Evolutionary conservation across 2,113 vertebrate species (phyloP).

Genomic region (Caranx ignobilis): DNA sequence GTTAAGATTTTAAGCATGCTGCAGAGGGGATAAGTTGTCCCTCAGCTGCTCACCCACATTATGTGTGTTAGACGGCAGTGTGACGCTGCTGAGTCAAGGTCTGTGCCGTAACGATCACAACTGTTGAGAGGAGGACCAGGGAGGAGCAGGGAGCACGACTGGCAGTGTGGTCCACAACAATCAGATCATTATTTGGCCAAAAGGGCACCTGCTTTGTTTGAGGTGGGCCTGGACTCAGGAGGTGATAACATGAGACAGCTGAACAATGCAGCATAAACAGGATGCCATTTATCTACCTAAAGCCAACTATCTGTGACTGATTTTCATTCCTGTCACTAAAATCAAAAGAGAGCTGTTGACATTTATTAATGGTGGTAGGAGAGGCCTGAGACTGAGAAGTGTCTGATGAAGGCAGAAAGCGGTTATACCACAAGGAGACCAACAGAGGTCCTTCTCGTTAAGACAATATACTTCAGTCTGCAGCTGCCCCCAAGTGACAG

Average conservation of each 20-base stretch:
- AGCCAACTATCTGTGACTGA: conserved; percentile 20
- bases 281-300: conserved; percentile 18
- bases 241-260: conserved; percentile 65
- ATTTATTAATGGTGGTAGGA: conserved; percentile 1
- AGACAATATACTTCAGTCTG: neutral
- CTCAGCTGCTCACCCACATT: neutral
- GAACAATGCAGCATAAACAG: conserved; percentile 51
- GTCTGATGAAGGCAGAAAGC: neutral
- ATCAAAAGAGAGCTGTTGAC: neutral
- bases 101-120: conserved; percentile 52
- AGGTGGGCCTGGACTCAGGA: conserved; percentile 52
- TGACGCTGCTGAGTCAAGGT: conserved; percentile 33
- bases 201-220: conserved; percentile 74
- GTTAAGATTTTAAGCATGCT: neutral
- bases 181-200: conserved; percentile 65
- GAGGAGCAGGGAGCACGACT: conserved; percentile 29
- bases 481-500: conserved; percentile 47
- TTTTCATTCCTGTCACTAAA: conserved; percentile 6
- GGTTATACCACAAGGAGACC: conserved; percentile 32
- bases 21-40: neutral
- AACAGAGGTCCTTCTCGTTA: conserved; percentile 61
- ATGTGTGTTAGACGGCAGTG: neutral
- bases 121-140: conserved; percentile 60
- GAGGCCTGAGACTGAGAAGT: neutral
- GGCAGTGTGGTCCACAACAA: conserved; percentile 80